Evolutionary conservation across 2,888 invertebrate genomes (phyloP).

Genomic region (Microctonus hyperodae): DNA sequence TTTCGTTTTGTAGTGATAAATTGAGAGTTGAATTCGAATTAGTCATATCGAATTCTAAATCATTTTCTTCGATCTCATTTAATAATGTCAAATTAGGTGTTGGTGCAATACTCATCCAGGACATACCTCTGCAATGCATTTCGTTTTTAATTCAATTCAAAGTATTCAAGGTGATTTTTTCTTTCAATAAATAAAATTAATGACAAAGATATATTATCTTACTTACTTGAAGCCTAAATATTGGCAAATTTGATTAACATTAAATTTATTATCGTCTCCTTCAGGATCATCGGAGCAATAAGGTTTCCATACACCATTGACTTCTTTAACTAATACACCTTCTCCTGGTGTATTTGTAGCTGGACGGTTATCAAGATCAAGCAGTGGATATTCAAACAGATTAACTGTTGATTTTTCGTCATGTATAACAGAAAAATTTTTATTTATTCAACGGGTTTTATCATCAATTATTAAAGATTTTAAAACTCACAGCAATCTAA

Average conservation of each 20-base stretch:
- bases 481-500: constrained; percentile 69
- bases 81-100: not conserved
- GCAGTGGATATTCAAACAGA: constrained; percentile 68
- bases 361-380: constrained; percentile 71
- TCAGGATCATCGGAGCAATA: constrained; percentile 66
- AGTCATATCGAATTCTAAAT: not conserved
- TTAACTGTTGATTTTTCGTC: constrained; percentile 65
- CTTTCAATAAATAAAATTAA: too few relatives aligned
- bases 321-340: constrained; percentile 67
- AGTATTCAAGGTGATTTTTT: not conserved
- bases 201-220: not conserved
- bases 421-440: not conserved
- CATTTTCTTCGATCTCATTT: too few relatives aligned
- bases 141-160: not conserved
- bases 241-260: constrained; percentile 67
- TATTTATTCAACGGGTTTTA: not conserved
- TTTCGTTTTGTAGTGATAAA: not conserved
- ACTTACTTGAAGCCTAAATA: constrained; percentile 69
- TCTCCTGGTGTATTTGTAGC: constrained; percentile 69
- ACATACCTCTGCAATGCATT: not conserved
- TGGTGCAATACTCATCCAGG: not conserved
- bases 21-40: not conserved
- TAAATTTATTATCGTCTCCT: constrained; percentile 53
- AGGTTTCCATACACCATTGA: constrained; percentile 71
- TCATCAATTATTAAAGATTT: not conserved